Base-by-base conservation (phyloP, 1,140 invertebrate species). In the Sycobia sp. region DNA sequence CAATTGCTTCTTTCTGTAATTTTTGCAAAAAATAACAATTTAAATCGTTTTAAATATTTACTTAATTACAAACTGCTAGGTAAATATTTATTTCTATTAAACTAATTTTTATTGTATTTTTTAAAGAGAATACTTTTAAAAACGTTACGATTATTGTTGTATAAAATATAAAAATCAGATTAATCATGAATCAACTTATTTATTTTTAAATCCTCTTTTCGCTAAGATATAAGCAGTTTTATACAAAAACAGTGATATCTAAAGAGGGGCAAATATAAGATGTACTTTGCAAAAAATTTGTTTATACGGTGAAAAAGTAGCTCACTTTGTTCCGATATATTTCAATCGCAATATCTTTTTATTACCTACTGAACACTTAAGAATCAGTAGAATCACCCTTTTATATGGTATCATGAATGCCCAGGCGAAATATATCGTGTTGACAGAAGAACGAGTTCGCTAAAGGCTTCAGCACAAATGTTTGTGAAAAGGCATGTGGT, bases 381-480 rank as follows among this genome's bases (percentile, higher is more conserved):
- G n/a, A 60, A 23, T 50, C 36, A 65, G 43, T 27, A 22, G 38
- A 66, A 57, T 53, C 46, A 46, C 63, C 55, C 32, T 46, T 70
- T 87, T 85, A 91, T 76, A 86, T 89, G 51, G 86, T 84, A 80
- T 95, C 89, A 81, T 96, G 94, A 71, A 96, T 91, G 66, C 89
- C 91, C 71, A 96, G 86, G 76, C 94, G 88, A 85, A 97, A 97
- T 74, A 96, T 92, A 75, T 97, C 94, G 75, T 97, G 94, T 75
- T 94, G 92, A 72, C 94, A 90, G 80, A 90, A 96, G 84, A 92
- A 97, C 55, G 90, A 89, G 66, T 87, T 89, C 71, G 86, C 90
- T 70, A 90, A 79, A 60, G 91, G 91, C 83, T 95, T 95, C 72
- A 97, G 81, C 63, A 95, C 89, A 82, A 97, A 97, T 53, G 89